These are phyloP conservation scores for Antennarius maculatus DNA, from an alignment of 2,797 vertebrate genomes.

Conservation along the genomic window DNA sequence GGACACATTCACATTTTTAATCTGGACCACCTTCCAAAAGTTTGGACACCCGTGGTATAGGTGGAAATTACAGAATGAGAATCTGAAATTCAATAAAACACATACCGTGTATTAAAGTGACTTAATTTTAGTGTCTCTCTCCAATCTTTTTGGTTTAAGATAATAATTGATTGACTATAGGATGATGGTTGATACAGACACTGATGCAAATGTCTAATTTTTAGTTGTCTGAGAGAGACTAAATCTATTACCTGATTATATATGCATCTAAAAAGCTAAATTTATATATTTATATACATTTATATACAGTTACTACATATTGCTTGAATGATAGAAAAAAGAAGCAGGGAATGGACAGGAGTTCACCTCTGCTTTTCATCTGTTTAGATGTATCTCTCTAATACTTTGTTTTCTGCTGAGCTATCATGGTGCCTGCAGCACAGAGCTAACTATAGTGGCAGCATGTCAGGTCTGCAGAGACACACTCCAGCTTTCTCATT, in stretches of 20 bases:
- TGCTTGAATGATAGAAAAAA: neutral
- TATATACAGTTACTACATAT: neutral
- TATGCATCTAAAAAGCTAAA: neutral
- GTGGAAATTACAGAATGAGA: too few relatives aligned
- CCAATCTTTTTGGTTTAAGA: neutral
- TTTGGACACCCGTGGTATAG: too few relatives aligned
- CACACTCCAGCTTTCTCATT: slow-evolving; percentile 63
- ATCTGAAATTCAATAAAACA: neutral
- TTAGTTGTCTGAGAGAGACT: neutral
- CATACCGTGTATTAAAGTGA: neutral
- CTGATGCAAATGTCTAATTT: neutral
- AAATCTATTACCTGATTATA: neutral
- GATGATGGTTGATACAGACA: neutral
- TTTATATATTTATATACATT: too few relatives aligned
- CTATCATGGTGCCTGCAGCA: slow-evolving; percentile 63
- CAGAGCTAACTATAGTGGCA: slow-evolving; percentile 67
- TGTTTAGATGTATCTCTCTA: slow-evolving; percentile 29
- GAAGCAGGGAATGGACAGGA: neutral
- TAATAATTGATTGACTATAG: too few relatives aligned
- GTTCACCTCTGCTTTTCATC: slow-evolving; percentile 27
- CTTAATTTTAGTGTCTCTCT: neutral
- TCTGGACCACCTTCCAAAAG: too few relatives aligned
- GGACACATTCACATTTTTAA: too few relatives aligned
- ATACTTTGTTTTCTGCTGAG: slow-evolving; percentile 62
- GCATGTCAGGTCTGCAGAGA: slow-evolving; percentile 73